These are phyloP conservation scores for Stomatorhinus ivindoensis DNA, from an alignment of 2,113 vertebrate species.

Conservation along the genomic window DNA sequence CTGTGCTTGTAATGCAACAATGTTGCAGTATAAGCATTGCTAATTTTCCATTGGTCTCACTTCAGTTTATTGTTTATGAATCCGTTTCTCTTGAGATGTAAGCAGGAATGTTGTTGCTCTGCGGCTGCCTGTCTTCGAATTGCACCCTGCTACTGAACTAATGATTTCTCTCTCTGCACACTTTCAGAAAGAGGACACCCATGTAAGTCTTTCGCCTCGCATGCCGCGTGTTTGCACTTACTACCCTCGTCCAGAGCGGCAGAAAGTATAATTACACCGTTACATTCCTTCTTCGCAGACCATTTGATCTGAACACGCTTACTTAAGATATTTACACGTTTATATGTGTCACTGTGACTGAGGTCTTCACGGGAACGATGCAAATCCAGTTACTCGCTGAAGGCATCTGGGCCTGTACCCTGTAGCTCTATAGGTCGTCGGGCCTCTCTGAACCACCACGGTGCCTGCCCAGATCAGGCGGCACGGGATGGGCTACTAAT, in stretches of 20 bases:
- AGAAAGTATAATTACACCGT: background rate
- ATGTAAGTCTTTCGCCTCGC: conserved; percentile 60
- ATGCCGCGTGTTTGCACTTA: background rate
- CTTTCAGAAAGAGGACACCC: conserved; percentile 71
- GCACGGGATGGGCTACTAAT: background rate
- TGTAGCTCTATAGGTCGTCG: background rate
- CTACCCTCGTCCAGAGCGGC: background rate
- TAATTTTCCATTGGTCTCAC: background rate
- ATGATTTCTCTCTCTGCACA: conserved; percentile 42
- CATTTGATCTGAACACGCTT: background rate
- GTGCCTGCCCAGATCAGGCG: background rate
- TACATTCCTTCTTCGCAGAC: background rate
- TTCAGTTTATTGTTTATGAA: background rate
- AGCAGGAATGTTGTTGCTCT: background rate
- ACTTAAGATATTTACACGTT: background rate
- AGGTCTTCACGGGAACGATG: background rate
- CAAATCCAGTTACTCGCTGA: background rate
- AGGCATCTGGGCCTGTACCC: background rate
- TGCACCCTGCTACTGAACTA: conserved; percentile 34
- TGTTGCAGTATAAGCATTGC: background rate
- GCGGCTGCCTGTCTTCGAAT: background rate
- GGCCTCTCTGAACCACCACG: background rate
- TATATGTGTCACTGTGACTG: background rate
- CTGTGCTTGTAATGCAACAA: background rate
- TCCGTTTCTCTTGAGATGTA: background rate